phyloP scores from a whole-genome alignment of 1,140 invertebrate species.

The Radopholus similis region DNA sequence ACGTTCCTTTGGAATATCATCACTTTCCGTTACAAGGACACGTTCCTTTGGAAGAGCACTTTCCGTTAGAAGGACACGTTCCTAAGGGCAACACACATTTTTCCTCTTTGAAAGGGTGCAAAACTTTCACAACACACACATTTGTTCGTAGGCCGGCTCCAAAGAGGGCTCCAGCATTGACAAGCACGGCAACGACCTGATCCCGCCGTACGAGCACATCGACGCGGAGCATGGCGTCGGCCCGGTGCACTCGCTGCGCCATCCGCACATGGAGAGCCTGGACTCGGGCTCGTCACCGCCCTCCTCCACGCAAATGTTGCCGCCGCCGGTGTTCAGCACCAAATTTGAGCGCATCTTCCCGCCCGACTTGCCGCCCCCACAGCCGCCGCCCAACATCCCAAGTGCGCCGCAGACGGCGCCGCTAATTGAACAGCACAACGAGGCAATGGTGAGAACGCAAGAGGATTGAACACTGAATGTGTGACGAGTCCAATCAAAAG shows the following conservation, averaged over 20 bases:
- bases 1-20: too few relatives aligned
- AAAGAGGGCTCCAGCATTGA: conserved; percentile 19
- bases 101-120: too few relatives aligned
- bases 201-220: conserved; percentile 4
- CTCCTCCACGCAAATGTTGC: conserved; percentile 27
- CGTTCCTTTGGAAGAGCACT: too few relatives aligned
- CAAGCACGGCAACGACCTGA: conserved; percentile 13
- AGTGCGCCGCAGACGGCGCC: too few relatives aligned
- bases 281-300: conserved; percentile 23
- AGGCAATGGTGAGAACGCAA: not conserved
- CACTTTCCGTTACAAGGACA: too few relatives aligned
- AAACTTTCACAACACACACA: too few relatives aligned
- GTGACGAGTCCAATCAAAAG: too few relatives aligned
- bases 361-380: conserved; percentile 10
- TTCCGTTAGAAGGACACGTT: too few relatives aligned
- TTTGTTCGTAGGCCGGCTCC: not conserved
- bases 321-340: conserved; percentile 25
- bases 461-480: too few relatives aligned
- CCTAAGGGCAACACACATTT: too few relatives aligned
- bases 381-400: not conserved
- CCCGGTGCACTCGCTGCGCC: not conserved
- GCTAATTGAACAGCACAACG: not conserved
- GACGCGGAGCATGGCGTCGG: not conserved
- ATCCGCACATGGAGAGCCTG: conserved; percentile 11
- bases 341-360: conserved; percentile 21